Percentiles rank a stretch among this genome's conserved stretches.
Conservation (phyloP, 2,113 vertebrate species). For the Crotalus horridus region DNA sequence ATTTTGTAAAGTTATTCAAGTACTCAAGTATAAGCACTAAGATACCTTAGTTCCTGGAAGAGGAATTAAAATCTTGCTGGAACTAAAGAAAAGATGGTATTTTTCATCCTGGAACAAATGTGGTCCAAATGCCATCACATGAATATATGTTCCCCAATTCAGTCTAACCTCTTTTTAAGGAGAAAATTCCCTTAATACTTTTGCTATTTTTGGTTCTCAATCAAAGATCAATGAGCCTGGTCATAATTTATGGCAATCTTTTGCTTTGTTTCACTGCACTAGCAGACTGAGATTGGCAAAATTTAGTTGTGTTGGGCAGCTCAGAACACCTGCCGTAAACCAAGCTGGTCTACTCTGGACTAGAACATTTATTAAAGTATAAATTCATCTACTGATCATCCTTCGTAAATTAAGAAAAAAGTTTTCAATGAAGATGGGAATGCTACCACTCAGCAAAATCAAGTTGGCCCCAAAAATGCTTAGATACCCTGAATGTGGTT, state of each 20-base stretch:
- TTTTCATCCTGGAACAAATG: too few species aligned
- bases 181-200: neutral
- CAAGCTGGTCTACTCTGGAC: neutral
- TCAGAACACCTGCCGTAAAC: neutral
- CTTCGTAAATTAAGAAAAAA: neutral
- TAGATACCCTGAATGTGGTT: neutral
- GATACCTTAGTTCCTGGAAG: neutral
- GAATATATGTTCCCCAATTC: neutral
- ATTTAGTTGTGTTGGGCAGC: neutral
- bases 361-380: neutral
- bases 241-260: neutral
- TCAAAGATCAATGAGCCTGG: neutral
- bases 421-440: neutral
- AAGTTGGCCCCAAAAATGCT: neutral
- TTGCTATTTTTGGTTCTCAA: neutral
- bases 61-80: neutral
- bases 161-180: neutral
- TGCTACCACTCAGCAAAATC: neutral
- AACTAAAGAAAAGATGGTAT: neutral
- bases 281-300: neutral
- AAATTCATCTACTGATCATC: neutral
- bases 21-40: neutral
- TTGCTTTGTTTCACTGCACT: neutral
- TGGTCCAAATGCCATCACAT: neutral
- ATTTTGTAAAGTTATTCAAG: neutral